Percentiles rank a stretch among this genome's conserved stretches.
Conservation (phyloP, 2,797 vertebrate species). For the Peromyscus nudipes region DNA sequence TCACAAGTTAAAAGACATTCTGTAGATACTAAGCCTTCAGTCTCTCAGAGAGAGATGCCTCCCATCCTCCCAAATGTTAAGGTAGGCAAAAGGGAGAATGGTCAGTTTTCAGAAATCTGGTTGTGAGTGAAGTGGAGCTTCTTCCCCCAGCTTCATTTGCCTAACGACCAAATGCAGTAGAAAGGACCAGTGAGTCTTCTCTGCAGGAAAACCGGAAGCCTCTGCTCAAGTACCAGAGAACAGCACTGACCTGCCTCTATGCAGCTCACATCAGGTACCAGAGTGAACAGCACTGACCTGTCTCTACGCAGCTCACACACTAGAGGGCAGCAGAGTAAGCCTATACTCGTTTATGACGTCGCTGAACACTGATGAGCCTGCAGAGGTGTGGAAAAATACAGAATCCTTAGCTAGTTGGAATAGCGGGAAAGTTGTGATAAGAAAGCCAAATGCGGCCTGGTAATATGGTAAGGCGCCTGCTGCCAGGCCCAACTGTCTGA, state of each 20-base stretch:
- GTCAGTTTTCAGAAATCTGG: constrained; percentile 59
- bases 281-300: not conserved
- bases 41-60: not conserved
- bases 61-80: not conserved
- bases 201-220: not conserved
- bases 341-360: not conserved
- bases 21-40: not conserved
- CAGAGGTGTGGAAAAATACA: constrained; percentile 61
- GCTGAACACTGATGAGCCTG: not conserved
- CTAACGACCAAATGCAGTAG: not conserved
- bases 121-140: not conserved
- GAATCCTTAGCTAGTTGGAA: not conserved
- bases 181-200: not conserved
- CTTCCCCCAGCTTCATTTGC: constrained; percentile 38
- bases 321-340: constrained; percentile 51
- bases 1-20: constrained; percentile 45
- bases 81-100: not conserved
- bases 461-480: not conserved
- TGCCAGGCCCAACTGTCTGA: not conserved
- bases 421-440: not conserved
- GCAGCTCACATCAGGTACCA: not conserved
- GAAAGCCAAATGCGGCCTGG: not conserved
- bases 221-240: not conserved
- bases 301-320: not conserved
- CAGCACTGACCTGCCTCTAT: not conserved